Evolutionary conservation across 2,797 vertebrate species (phyloP), one percentile per base, ranked within the genome.

Genomic region (Microcaecilia unicolor): DNA sequence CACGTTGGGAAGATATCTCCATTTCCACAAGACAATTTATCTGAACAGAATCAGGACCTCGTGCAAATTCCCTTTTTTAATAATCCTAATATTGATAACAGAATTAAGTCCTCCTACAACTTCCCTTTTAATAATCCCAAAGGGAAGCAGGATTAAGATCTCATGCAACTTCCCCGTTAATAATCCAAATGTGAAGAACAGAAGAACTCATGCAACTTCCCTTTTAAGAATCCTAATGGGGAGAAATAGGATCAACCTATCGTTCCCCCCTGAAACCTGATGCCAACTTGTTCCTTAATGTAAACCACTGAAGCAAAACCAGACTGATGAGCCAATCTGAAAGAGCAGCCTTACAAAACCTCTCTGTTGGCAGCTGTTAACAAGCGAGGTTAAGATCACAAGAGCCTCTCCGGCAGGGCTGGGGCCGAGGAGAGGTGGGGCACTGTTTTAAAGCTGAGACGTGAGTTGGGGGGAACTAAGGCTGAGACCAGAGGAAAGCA

Each of bases 241-340:
- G n/a, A 51, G 51, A 67, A 34, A 3, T 55, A 69, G 70, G 63
- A 58, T 66, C 67, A 58, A 51, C 61, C 44, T 4, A 2, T 51
- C 59, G 41, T 37, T n/a, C 67, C 55, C 37, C 43, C 37, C 57
- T 15, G 67, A 62, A 55, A 74, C 61, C 66, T 74, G 71, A 74
- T 67, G 62, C 76, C 67, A 65, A 67, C 51, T 67, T 67, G 55
- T 52, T 54, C 53, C 42, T 51, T 53, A 74, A 71, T 60, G 58
- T 74, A 73, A 75, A 48, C 72, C 76, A 78, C 58, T 2, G 43
- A 71, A 62, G 53, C 64, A 73, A 76, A 76, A 63, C 63, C 61
- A 70, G 64, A 64, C 51, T 34, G 44, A 41, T 33, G 39, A 38
- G 58, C 64, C 68, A 60, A 67, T 58, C 33, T 41, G 45, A 20